Percentiles rank a stretch among this genome's conserved stretches.
These are phyloP conservation scores for Noctua comes DNA, from an alignment of 2,888 invertebrate genomes.

Conservation along the genomic window DNA sequence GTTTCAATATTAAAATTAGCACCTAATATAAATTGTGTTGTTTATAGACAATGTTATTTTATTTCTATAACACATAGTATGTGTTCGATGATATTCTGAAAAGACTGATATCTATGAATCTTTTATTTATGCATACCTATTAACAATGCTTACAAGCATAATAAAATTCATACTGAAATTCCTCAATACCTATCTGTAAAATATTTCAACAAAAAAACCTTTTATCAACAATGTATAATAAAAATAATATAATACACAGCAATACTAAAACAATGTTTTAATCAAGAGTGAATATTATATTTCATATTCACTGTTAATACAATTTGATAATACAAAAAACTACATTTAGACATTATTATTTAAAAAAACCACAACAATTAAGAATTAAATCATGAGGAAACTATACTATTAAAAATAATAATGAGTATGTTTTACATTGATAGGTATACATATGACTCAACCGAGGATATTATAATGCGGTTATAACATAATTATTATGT, in stretches of 20 bases:
- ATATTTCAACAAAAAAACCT: neutral
- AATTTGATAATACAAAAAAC: constrained; percentile 6
- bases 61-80: neutral
- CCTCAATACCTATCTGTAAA: neutral
- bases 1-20: too few relatives aligned
- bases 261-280: neutral
- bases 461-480: constrained; percentile 13
- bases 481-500: constrained; percentile 7
- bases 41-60: neutral
- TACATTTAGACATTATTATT: neutral
- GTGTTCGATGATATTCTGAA: neutral
- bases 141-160: neutral
- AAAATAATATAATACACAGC: neutral
- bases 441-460: constrained; percentile 14
- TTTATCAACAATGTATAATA: neutral
- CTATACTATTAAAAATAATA: constrained; percentile 27
- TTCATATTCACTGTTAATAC: neutral
- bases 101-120: neutral
- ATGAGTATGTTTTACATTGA: constrained; percentile 21
- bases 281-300: neutral
- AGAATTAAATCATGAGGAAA: constrained; percentile 41
- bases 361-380: constrained; percentile 49
- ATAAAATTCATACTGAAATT: neutral
- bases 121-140: neutral
- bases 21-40: neutral